Conservation (phyloP, 2,113 vertebrate genomes). For the Callocephalon fimbriatum region DNA sequence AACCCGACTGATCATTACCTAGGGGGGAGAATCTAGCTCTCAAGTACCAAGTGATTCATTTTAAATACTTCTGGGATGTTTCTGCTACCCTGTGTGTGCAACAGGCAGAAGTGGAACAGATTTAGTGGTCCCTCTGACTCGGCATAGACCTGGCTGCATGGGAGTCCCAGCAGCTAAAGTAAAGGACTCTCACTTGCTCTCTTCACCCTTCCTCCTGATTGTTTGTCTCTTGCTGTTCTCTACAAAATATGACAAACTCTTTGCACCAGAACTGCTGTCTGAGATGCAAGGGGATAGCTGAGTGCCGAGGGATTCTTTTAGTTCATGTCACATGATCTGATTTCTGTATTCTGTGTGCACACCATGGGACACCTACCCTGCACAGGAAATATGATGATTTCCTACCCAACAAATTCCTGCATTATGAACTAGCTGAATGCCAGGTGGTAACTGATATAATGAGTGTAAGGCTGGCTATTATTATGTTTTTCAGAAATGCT, state of each 20-base stretch:
- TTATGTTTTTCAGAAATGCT: neutral
- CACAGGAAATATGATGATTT: accelerated
- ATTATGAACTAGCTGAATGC: neutral
- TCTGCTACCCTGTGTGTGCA: neutral
- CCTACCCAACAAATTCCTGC: neutral
- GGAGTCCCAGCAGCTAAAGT: neutral
- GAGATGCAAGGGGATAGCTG: neutral
- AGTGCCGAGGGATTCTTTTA: neutral
- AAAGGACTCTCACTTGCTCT: neutral
- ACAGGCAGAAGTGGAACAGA: neutral
- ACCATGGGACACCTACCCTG: neutral
- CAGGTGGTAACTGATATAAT: neutral
- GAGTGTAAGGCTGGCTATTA: neutral
- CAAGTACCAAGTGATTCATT: accelerated
- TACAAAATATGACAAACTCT: neutral
- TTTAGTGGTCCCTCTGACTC: neutral
- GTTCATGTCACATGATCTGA: neutral
- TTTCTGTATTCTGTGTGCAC: neutral
- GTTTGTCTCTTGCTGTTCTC: neutral
- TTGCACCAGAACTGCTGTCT: neutral
- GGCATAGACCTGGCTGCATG: neutral
- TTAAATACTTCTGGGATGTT: neutral
- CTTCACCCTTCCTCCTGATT: neutral
- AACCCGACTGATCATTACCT: neutral
- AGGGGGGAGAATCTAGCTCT: neutral